phyloP scores from a whole-genome alignment of 2,888 invertebrate species.

The Ormyrus rosae region DNA sequence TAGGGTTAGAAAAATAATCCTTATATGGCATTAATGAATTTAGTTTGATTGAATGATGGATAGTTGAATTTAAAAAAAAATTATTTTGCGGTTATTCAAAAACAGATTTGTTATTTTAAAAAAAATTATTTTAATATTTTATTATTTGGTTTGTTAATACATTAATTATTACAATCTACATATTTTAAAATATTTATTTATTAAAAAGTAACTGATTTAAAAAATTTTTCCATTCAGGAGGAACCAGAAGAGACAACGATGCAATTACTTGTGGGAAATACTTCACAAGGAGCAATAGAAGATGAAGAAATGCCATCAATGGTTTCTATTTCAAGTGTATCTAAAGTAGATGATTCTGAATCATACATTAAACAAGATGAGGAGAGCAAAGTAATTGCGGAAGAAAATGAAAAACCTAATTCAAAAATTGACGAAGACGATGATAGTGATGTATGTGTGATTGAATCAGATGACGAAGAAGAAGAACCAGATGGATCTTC shows the following conservation, averaged over 20 bases:
- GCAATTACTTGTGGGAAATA: constrained; percentile 19
- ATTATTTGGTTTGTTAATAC: too few relatives aligned
- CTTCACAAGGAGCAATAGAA: constrained; percentile 59
- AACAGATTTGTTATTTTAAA: too few relatives aligned
- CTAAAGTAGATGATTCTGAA: constrained; percentile 62
- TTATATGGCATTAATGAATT: too few relatives aligned
- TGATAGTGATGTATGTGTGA: constrained; percentile 64
- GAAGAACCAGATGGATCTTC: constrained; percentile 42
- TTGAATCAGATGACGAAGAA: constrained; percentile 64
- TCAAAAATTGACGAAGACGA: constrained; percentile 63
- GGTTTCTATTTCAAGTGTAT: constrained; percentile 63
- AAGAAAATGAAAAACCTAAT: constrained; percentile 47
- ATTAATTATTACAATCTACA: too few relatives aligned
- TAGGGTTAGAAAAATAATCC: too few relatives aligned
- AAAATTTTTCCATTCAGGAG: constrained; percentile 27
- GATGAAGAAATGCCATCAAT: constrained; percentile 71
- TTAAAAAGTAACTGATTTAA: too few relatives aligned
- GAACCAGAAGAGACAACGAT: constrained; percentile 30
- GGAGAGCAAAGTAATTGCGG: constrained; percentile 13
- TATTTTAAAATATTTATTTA: too few relatives aligned
- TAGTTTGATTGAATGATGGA: too few relatives aligned
- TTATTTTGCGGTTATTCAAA: too few relatives aligned
- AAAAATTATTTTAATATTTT: too few relatives aligned
- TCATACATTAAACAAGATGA: constrained; percentile 37
- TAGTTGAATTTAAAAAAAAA: too few relatives aligned